These are phyloP conservation scores for Marronus borbonicus DNA, from an alignment of 2,888 invertebrate species.

Conservation along the genomic window DNA sequence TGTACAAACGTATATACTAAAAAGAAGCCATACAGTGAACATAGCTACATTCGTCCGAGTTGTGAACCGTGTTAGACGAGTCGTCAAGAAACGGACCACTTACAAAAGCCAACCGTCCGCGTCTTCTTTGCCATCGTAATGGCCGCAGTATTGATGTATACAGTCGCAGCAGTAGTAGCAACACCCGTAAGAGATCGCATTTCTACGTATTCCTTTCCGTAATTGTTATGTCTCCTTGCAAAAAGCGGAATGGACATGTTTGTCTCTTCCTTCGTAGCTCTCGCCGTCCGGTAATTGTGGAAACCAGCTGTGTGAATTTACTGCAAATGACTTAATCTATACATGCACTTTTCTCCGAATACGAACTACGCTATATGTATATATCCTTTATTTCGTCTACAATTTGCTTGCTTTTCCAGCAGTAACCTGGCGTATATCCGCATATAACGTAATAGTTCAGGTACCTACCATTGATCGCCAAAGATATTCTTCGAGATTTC, in stretches of 20 bases:
- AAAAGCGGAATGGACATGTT: constrained; percentile 66
- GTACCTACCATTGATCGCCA: too few species aligned
- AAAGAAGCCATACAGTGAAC: too few species aligned
- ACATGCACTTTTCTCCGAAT: constrained; percentile 61
- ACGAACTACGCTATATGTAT: too few species aligned
- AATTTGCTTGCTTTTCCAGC: too few species aligned
- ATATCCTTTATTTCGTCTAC: too few species aligned
- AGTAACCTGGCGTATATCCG: too few species aligned
- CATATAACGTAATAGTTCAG: too few species aligned
- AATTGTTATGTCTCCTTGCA: constrained; percentile 65
- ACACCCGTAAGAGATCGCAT: constrained; percentile 48
- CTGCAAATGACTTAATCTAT: constrained; percentile 66
- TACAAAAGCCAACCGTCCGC: background rate
- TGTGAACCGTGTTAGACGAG: constrained; percentile 1
- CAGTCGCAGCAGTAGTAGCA: constrained; percentile 10
- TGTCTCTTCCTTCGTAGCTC: constrained; percentile 62
- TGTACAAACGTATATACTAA: too few species aligned
- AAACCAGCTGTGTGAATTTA: constrained; percentile 64
- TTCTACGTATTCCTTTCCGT: constrained; percentile 62
- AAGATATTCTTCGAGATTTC: too few species aligned
- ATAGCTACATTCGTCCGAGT: too few species aligned
- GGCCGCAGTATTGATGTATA: constrained; percentile 5
- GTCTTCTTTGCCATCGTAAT: background rate
- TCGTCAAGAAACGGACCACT: constrained; percentile 6
- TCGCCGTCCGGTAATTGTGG: constrained; percentile 62